phyloP scores from a whole-genome alignment of 2,797 vertebrate species.

The Pseudochromis fuscus region DNA sequence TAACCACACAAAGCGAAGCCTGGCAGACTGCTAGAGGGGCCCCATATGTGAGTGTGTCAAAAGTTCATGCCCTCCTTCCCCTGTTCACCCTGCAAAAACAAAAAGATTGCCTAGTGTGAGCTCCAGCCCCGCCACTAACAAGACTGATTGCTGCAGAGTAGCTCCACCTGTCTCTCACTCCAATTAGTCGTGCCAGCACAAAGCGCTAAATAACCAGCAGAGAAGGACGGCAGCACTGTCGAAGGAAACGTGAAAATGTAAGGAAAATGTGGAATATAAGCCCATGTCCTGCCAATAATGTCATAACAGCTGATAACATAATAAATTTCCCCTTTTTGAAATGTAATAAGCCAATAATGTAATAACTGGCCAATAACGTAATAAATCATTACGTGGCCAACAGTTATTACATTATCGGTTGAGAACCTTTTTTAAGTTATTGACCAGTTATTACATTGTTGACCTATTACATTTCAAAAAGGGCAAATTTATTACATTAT shows the following conservation, averaged over 20 bases:
- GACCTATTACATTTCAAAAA: too few species aligned
- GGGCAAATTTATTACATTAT: too few species aligned
- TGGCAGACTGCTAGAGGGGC: slow-evolving; percentile 47
- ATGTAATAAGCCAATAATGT: too few species aligned
- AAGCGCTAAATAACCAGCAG: slow-evolving; percentile 86
- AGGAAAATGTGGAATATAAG: slow-evolving; percentile 11
- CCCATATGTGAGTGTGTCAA: slow-evolving; percentile 81
- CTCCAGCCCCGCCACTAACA: slow-evolving; percentile 85
- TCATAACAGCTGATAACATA: too few species aligned
- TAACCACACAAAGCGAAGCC: slow-evolving; percentile 62
- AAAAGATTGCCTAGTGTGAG: slow-evolving; percentile 86
- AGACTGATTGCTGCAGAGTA: slow-evolving; percentile 89
- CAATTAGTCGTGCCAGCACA: slow-evolving; percentile 87
- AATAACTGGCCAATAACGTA: too few species aligned
- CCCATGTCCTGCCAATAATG: too few species aligned
- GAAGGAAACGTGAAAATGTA: slow-evolving; percentile 22
- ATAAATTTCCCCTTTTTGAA: too few species aligned
- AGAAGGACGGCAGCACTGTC: slow-evolving; percentile 68
- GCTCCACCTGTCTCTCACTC: slow-evolving; percentile 88
- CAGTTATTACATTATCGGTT: too few species aligned
- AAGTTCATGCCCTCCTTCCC: slow-evolving; percentile 88
- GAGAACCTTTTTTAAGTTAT: background rate
- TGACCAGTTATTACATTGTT: too few species aligned
- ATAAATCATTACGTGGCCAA: too few species aligned
- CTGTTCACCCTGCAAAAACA: slow-evolving; percentile 90